These are phyloP conservation scores for Alcedo quadribrachys DNA, from an alignment of 2,797 vertebrate species.

Conservation along the genomic window DNA sequence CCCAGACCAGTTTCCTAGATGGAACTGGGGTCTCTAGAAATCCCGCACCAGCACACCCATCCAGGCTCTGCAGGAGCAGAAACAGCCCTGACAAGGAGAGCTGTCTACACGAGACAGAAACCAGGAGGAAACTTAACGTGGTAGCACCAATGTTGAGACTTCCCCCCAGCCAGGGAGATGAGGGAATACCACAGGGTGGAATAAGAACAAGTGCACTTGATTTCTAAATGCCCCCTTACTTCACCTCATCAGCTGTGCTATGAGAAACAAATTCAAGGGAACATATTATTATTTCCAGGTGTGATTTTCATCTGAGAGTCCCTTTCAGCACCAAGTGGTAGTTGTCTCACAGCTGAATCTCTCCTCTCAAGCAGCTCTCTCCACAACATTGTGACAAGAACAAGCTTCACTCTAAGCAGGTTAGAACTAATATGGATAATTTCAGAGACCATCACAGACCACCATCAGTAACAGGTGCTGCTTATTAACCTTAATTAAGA, in stretches of 20 bases:
- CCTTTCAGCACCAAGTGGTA: not conserved
- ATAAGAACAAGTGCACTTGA: not conserved
- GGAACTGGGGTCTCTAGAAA: not conserved
- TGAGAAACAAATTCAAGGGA: not conserved
- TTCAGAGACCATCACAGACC: not conserved
- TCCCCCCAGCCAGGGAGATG: not conserved
- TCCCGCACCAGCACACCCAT: rapidly evolving
- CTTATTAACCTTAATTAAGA: constrained; percentile 27
- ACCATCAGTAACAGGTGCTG: not conserved
- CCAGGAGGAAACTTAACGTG: not conserved
- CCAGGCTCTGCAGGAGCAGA: not conserved
- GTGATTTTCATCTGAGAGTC: not conserved
- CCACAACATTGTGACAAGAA: not conserved
- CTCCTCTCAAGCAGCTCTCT: not conserved
- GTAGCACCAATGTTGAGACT: not conserved
- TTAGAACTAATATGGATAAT: not conserved
- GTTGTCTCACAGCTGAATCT: not conserved
- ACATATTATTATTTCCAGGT: rapidly evolving
- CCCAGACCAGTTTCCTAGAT: not conserved
- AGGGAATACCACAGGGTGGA: rapidly evolving
- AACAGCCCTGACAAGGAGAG: not conserved
- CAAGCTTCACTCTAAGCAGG: not conserved
- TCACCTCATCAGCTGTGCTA: not conserved
- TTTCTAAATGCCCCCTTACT: not conserved
- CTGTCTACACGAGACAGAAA: not conserved